A percentile compares a stretch with the other conserved stretches of the same genome.
These are phyloP conservation scores for Antheraea assamensis DNA, from an alignment of 2,888 invertebrate species.

Conservation along the genomic window DNA sequence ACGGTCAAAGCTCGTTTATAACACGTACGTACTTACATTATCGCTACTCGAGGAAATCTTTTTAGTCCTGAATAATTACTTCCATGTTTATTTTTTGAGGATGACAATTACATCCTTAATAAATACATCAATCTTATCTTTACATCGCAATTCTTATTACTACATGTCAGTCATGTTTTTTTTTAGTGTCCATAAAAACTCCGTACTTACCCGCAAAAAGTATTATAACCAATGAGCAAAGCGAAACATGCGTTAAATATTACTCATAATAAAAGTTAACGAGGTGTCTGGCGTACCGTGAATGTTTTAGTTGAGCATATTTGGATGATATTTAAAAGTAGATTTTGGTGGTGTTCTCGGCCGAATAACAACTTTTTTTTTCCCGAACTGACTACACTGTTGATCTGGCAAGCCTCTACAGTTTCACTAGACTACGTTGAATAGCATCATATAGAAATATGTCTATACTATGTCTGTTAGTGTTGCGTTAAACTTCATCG, in stretches of 20 bases:
- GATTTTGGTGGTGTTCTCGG: background rate
- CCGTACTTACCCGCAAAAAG: background rate
- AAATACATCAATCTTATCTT: conserved; percentile 25
- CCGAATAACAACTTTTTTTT: too few relatives aligned
- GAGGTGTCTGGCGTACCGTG: background rate
- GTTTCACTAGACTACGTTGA: too few relatives aligned
- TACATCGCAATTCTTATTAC: conserved; percentile 41
- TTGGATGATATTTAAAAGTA: background rate
- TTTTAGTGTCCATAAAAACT: conserved; percentile 4
- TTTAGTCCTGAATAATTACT: background rate
- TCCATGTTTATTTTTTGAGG: background rate
- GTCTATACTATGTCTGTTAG: background rate
- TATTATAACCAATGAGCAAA: conserved; percentile 27
- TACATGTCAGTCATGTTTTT: conserved; percentile 31
- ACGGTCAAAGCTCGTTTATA: background rate
- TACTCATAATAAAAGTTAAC: conserved; percentile 24
- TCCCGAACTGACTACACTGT: too few relatives aligned
- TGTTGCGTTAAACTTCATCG: background rate
- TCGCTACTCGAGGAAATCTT: background rate
- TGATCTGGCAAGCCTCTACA: too few relatives aligned
- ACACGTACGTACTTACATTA: background rate
- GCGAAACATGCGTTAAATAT: conserved; percentile 32
- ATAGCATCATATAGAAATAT: too few relatives aligned
- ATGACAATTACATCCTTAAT: background rate
- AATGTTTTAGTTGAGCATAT: background rate